Evolutionary conservation across 2,888 invertebrate species (phyloP), one percentile per base, ranked within the genome.

Genomic region (Acronicta aceris): DNA sequence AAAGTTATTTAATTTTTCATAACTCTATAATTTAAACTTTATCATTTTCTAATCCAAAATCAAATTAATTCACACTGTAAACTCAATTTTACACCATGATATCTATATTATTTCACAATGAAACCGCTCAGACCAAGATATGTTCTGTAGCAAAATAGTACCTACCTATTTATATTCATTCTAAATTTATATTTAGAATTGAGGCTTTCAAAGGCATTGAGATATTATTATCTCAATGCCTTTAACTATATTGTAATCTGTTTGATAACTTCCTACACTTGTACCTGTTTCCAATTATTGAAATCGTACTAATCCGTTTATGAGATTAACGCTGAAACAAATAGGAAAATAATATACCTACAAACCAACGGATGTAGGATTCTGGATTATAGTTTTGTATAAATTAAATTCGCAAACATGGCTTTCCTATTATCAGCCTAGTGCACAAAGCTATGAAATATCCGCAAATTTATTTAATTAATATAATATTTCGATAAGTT

Each of bases 331-430:
- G 74, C 75, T 73, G 63, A 74, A 77, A 79, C 71, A 81, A 82
- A 84, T 81, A 77, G 72, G 73, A 74, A 83, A 81, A 82, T 81
- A 83, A 76, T 72, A 65, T 49, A n/a, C n/a, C n/a, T n/a, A 71
- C 58, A 50, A 61, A 66, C 57, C 57, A 47, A 55, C 42, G 52
- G 63, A 74, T 62, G 48, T 49, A 25, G 65, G 57, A 71, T 75
- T 63, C 73, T 62, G 65, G 57, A 73, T 75, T 63, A 75, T 62
- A 63, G 68, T 68, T 65, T 60, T 63, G 56, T 74, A 61, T 65
- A 71, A 74, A 71, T 71, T 76, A 59, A 61, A 64, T 78, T 65
- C 57, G 57, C 54, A 65, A 69, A 65, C 64, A 52, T 63, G 63
- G 60, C 69, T 66, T 41, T 42, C 59, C 59, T 75, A 65, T 72